phyloP scores from a whole-genome alignment of 35 echinoderm and acorn worm genomes.

The Holothuria glaberrima region DNA sequence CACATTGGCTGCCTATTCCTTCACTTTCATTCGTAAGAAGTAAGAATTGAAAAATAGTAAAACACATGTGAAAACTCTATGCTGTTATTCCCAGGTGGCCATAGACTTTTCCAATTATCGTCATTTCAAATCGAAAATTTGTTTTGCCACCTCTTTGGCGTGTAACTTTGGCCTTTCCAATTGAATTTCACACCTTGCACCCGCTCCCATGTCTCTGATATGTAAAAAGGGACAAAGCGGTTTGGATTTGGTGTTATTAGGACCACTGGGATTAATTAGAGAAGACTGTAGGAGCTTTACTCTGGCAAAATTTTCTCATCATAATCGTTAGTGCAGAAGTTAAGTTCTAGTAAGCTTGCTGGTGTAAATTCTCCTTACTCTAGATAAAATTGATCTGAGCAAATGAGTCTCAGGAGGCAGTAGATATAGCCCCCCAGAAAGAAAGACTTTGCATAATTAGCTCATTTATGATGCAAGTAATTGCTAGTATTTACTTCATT shows the following conservation, averaged over 20 bases:
- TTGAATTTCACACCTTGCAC: constrained; percentile 62
- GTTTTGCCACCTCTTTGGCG: constrained; percentile 61
- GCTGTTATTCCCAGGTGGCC: constrained; percentile 62
- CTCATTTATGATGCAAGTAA: too few relatives aligned
- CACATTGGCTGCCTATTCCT: background rate
- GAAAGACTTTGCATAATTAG: too few relatives aligned
- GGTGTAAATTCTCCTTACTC: too few relatives aligned
- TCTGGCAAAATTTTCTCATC: constrained; percentile 23
- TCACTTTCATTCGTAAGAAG: constrained; percentile 5
- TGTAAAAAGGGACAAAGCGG: constrained; percentile 33
- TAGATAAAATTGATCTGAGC: too few relatives aligned
- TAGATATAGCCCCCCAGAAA: too few relatives aligned
- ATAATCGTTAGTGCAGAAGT: constrained; percentile 40
- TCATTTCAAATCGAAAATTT: constrained; percentile 67
- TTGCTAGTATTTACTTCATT: too few relatives aligned
- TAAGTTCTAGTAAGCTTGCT: background rate
- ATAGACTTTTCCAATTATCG: constrained; percentile 63
- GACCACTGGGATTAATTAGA: constrained; percentile 66
- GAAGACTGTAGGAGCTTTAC: constrained; percentile 14
- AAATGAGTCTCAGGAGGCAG: too few relatives aligned
- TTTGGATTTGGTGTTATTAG: constrained; percentile 56
- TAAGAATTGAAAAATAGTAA: constrained; percentile 29
- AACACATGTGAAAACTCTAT: constrained; percentile 57
- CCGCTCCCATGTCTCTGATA: constrained; percentile 48
- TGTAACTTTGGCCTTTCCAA: constrained; percentile 68